Percentiles rank a stretch among this genome's conserved stretches.
Evolutionary conservation across 2,888 invertebrate genomes (phyloP).

Genomic region (Archips crataeganus): DNA sequence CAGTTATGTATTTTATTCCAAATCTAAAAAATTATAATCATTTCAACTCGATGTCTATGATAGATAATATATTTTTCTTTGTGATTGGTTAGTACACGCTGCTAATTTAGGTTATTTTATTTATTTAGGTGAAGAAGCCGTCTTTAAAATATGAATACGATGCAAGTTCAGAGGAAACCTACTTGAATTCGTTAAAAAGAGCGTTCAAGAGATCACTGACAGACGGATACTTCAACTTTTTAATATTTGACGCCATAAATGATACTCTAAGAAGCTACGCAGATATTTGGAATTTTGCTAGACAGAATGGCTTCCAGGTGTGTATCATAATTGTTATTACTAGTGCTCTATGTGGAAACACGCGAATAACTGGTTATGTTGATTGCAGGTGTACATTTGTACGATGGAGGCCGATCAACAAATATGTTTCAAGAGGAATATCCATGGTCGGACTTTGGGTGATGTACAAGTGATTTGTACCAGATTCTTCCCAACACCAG

Average conservation of each 20-base stretch:
- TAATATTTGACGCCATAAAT: slow-evolving; percentile 97
- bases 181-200: slow-evolving; percentile 93
- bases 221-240: slow-evolving; percentile 96
- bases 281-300: slow-evolving; percentile 95
- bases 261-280: slow-evolving; percentile 93
- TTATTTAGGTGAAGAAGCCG: slow-evolving; percentile 83
- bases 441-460: slow-evolving; percentile 91
- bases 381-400: slow-evolving; percentile 93
- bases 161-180: slow-evolving; percentile 92
- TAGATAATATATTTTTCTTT: not conserved
- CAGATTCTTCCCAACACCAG: slow-evolving; percentile 92
- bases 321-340: slow-evolving; percentile 42
- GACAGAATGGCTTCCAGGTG: slow-evolving; percentile 94
- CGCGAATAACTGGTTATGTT: slow-evolving; percentile 20
- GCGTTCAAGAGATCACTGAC: slow-evolving; percentile 96
- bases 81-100: not conserved
- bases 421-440: slow-evolving; percentile 92
- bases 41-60: no score
- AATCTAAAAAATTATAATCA: no score
- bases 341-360: slow-evolving; percentile 6
- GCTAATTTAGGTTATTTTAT: slow-evolving; percentile 42
- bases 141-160: slow-evolving; percentile 96
- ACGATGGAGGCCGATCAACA: slow-evolving; percentile 94
- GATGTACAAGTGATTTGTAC: slow-evolving; percentile 91
- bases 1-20: no score